Evolutionary conservation across 1,140 invertebrate genomes (phyloP), one percentile per base, ranked within the genome.

Genomic region (Neoseiulus cucumeris): DNA sequence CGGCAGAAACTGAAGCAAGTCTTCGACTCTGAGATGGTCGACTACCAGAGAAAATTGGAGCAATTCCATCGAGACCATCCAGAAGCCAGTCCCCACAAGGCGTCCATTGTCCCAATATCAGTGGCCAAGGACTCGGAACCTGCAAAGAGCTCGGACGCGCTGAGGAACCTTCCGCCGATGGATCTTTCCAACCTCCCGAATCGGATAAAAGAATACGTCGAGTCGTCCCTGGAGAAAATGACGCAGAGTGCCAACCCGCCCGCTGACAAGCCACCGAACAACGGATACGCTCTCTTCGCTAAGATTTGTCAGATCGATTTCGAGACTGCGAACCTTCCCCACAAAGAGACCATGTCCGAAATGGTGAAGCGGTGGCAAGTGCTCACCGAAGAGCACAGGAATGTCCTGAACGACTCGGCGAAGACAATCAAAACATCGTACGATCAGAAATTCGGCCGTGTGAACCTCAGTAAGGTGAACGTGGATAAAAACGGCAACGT

Each of bases 291-390:
- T 20, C 51, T 59, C 2, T 59, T 59, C 51, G 51, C 51, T 1
- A 59, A 59, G 33, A 59, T 59, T 25, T 59, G 51, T 9, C 51
- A 59, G 22, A 25, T 59, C 51, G 51, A 59, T 59, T 20, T 59
- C 12, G 51, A 59, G 22, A 2, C 51, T 14, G 25, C 51, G 17
- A 25, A n/a, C 22, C 51, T 59, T 17, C 14, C 17, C 51, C 22
- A 18, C 22, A 59, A 59, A 25, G 51, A 59, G 33, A 59, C 17
- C 25, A 59, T 59, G 51, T 59, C 51, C 14, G 51, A 59, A 59
- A 59, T 59, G 51, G 22, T 59, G 17, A 59, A 59, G 22, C 51
- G 51, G 5, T 59, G 51, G 51, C 51, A 59, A 59, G 14, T 59
- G n/a, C 22, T 59, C 14, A 59, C 51, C 14, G 22, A 59, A 25